Evolutionary conservation across 2,113 vertebrate species (phyloP).

Genomic region (Romanogobio albipinnatus): DNA sequence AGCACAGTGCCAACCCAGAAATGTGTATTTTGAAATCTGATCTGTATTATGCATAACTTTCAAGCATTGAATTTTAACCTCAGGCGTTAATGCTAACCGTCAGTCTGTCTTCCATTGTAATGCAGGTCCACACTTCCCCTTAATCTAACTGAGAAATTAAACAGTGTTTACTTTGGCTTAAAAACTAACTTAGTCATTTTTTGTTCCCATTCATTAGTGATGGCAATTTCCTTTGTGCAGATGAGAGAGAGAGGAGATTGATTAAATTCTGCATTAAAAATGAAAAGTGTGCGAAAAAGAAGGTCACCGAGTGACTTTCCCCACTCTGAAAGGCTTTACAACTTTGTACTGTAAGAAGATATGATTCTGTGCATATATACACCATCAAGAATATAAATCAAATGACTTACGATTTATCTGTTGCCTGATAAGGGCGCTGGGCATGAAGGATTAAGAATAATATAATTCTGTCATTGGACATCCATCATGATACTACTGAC

Average conservation of each 20-base stretch:
- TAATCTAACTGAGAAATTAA: slow-evolving; percentile 68
- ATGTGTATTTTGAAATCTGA: neutral
- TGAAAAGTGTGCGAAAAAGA: slow-evolving; percentile 58
- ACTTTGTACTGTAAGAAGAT: slow-evolving; percentile 4
- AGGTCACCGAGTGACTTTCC: neutral
- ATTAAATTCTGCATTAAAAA: slow-evolving; percentile 71
- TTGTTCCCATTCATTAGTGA: slow-evolving; percentile 66
- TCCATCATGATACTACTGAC: neutral
- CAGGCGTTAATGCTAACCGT: neutral
- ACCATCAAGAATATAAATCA: neutral
- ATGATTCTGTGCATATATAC: neutral
- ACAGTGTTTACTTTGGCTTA: slow-evolving; percentile 67
- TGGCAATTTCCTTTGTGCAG: slow-evolving; percentile 62
- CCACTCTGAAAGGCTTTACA: neutral
- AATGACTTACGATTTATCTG: neutral
- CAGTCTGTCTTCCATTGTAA: slow-evolving; percentile 40
- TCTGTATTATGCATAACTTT: neutral
- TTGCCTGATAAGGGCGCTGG: neutral
- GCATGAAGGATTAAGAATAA: neutral
- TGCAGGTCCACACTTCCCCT: slow-evolving; percentile 49
- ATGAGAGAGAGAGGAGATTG: slow-evolving; percentile 61
- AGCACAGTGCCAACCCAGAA: neutral
- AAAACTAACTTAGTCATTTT: slow-evolving; percentile 62
- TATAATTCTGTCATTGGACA: neutral
- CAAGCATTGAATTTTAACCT: neutral